A percentile compares a stretch with the other conserved stretches of the same genome.
These are phyloP conservation scores for Hoplias malabaricus DNA, from an alignment of 2,113 vertebrate genomes.

Conservation along the genomic window DNA sequence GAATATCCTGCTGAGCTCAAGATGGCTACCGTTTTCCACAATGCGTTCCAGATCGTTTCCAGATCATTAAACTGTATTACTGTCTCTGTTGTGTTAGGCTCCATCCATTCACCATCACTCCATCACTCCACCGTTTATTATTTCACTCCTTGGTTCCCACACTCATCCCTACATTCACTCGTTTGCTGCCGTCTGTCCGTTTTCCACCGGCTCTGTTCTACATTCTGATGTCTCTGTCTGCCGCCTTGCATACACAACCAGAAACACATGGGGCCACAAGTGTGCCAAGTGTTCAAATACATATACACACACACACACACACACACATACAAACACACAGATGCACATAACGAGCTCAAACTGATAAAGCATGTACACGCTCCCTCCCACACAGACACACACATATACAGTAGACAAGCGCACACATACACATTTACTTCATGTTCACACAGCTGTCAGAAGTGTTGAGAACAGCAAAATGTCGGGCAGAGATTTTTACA, in stretches of 20 bases:
- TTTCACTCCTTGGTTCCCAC: not conserved
- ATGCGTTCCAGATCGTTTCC: not conserved
- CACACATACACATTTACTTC: not conserved
- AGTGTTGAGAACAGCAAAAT: constrained; percentile 15
- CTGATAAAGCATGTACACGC: not conserved
- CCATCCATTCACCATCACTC: not conserved
- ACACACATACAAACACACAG: not conserved
- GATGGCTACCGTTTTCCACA: not conserved
- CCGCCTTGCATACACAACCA: not conserved
- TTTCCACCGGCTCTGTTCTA: constrained; percentile 18
- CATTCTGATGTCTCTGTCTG: constrained; percentile 31
- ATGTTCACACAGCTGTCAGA: constrained; percentile 9
- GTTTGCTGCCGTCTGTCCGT: not conserved
- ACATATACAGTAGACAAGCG: not conserved
- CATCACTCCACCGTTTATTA: not conserved
- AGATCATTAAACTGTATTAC: not conserved
- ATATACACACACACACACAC: constrained; percentile 4
- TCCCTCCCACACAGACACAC: too few relatives aligned
- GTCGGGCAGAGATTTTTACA: constrained; percentile 14
- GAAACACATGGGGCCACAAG: not conserved
- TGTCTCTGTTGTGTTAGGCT: not conserved
- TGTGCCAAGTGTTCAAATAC: not conserved
- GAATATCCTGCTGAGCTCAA: constrained; percentile 29
- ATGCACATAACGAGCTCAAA: not conserved
- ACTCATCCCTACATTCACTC: constrained; percentile 1